These are phyloP conservation scores for Eupithecia dodoneata DNA, from an alignment of 2,888 invertebrate species.

Conservation along the genomic window DNA sequence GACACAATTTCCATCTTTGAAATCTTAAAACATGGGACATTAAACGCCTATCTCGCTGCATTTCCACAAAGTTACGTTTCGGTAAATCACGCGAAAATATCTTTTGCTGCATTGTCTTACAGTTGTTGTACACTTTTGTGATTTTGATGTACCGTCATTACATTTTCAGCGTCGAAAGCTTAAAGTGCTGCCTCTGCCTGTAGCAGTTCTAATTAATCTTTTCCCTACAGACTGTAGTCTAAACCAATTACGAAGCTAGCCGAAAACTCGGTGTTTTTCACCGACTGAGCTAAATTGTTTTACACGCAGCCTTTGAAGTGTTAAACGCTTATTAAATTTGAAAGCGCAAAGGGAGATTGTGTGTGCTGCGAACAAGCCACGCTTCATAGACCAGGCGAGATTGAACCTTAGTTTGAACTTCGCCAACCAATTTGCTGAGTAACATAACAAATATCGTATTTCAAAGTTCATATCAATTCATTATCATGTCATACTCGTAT, in stretches of 20 bases:
- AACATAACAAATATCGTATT: background rate
- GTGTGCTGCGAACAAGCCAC: constrained; percentile 48
- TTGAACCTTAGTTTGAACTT: constrained; percentile 23
- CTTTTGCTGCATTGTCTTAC: constrained; percentile 39
- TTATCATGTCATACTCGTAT: background rate
- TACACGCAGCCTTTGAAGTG: constrained; percentile 79
- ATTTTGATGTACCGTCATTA: constrained; percentile 49
- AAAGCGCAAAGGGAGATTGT: constrained; percentile 74
- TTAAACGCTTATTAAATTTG: constrained; percentile 82
- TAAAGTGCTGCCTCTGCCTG: constrained; percentile 70
- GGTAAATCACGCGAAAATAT: constrained; percentile 21
- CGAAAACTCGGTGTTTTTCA: constrained; percentile 80
- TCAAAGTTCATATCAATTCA: background rate
- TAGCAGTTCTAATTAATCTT: constrained; percentile 80
- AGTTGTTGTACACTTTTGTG: constrained; percentile 34
- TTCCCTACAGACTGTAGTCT: constrained; percentile 68
- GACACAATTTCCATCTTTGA: constrained; percentile 52
- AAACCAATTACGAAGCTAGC: constrained; percentile 77
- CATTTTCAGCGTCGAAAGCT: constrained; percentile 56
- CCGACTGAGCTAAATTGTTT: constrained; percentile 78
- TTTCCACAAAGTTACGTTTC: constrained; percentile 35
- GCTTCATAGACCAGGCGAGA: constrained; percentile 25
- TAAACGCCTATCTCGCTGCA: constrained; percentile 50
- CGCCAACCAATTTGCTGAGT: background rate
- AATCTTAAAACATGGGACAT: constrained; percentile 54